Evolutionary conservation across 1,140 invertebrate genomes (phyloP).

Genomic region (Polyergus mexicanus): DNA sequence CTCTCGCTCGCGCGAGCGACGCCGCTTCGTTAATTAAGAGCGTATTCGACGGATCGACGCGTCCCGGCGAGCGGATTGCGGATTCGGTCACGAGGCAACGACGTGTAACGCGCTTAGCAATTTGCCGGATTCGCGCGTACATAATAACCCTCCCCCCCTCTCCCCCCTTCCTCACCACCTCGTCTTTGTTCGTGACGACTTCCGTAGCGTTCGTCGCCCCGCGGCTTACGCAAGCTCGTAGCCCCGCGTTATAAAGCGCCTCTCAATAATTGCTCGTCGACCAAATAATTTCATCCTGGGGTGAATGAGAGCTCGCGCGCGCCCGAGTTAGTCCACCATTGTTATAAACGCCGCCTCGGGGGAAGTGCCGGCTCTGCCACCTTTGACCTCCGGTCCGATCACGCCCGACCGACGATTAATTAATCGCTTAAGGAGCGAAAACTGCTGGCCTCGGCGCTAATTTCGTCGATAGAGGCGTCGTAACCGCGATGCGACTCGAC

Average conservation of each 20-base stretch:
- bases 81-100: slow-evolving; percentile 9
- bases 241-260: slow-evolving; percentile 67
- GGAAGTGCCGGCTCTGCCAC: neutral
- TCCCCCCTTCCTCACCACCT: no score
- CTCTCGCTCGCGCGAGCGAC: slow-evolving; percentile 22
- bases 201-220: slow-evolving; percentile 45
- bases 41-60: slow-evolving; percentile 1
- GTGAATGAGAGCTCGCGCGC: neutral
- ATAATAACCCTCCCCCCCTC: neutral
- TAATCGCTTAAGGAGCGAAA: slow-evolving; percentile 72
- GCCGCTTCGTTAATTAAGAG: slow-evolving; percentile 30
- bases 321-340: slow-evolving; percentile 24
- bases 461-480: neutral
- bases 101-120: neutral
- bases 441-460: slow-evolving; percentile 27
- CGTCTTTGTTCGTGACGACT: slow-evolving; percentile 10
- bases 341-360: slow-evolving; percentile 13
- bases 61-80: slow-evolving; percentile 9
- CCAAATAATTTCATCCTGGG: slow-evolving; percentile 74
- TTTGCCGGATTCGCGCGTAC: slow-evolving; percentile 36
- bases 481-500: neutral
- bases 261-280: slow-evolving; percentile 75
- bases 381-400: slow-evolving; percentile 63
- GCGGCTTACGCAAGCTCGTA: slow-evolving; percentile 63
- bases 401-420: slow-evolving; percentile 68